Evolutionary conservation across 2,113 vertebrate species (phyloP).

Genomic region (Hydropotes inermis): DNA sequence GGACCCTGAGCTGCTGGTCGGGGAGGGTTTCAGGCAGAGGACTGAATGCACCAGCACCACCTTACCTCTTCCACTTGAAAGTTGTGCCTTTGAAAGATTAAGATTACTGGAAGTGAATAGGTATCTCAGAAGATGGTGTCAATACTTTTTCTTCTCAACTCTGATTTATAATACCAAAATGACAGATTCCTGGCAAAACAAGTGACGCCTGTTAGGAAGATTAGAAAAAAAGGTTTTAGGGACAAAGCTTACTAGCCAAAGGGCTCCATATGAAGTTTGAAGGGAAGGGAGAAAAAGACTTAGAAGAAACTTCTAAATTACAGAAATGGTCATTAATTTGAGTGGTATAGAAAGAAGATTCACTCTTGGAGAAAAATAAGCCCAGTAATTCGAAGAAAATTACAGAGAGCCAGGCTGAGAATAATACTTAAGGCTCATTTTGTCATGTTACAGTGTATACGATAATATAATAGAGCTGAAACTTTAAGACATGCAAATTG

Average conservation of each 20-base stretch:
- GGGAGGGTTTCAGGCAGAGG: not conserved
- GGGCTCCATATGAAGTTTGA: not conserved
- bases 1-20: not conserved
- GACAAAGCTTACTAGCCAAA: not conserved
- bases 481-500: not conserved
- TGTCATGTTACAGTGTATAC: not conserved
- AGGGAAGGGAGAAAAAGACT: not conserved
- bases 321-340: not conserved
- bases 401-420: not conserved
- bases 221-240: not conserved
- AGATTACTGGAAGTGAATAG: not conserved
- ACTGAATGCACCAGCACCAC: not conserved
- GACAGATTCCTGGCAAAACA: not conserved
- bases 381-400: not conserved
- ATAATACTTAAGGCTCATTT: not conserved
- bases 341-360: not conserved
- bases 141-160: not conserved
- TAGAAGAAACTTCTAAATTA: slow-evolving; percentile 1
- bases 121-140: not conserved
- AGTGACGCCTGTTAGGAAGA: not conserved
- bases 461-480: not conserved
- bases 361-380: not conserved
- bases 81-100: not conserved
- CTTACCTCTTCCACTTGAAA: not conserved
- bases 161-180: not conserved